These are phyloP conservation scores for Eidolon dupreanum DNA, from an alignment of 2,797 vertebrate genomes.

Conservation along the genomic window DNA sequence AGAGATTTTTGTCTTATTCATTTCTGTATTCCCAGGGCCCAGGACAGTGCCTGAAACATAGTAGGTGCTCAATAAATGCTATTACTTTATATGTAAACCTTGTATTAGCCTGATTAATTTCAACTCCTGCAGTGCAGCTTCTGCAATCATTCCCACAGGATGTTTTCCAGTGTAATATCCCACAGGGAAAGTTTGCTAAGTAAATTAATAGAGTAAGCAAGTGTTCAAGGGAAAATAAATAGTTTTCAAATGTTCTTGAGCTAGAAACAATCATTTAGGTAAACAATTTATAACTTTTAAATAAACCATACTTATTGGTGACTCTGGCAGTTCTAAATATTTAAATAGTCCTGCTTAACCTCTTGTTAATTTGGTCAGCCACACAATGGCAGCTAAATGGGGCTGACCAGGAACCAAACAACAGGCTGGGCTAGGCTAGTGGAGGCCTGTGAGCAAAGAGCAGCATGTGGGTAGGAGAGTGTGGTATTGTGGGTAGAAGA, in stretches of 20 bases:
- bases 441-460: not conserved
- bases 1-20: not conserved
- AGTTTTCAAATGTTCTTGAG: not conserved
- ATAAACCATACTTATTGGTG: not conserved
- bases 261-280: not conserved
- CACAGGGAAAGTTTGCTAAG: not conserved
- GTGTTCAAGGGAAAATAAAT: not conserved
- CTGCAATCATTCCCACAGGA: not conserved
- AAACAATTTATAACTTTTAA: not conserved
- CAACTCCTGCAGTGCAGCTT: not conserved
- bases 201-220: not conserved
- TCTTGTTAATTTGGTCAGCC: not conserved
- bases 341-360: not conserved
- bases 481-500: not conserved
- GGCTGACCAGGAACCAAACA: not conserved
- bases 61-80: not conserved
- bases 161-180: not conserved
- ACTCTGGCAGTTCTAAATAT: not conserved
- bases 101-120: not conserved
- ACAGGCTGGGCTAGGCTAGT: not conserved
- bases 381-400: too few relatives aligned
- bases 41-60: not conserved
- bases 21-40: not conserved
- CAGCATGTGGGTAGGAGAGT: not conserved
- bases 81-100: not conserved